A percentile compares a stretch with the other conserved stretches of the same genome.
Evolutionary conservation across 30 jellyfish, hydroid and myxozoan species (phyloP).

Genomic region (Aurelia coerulea): DNA sequence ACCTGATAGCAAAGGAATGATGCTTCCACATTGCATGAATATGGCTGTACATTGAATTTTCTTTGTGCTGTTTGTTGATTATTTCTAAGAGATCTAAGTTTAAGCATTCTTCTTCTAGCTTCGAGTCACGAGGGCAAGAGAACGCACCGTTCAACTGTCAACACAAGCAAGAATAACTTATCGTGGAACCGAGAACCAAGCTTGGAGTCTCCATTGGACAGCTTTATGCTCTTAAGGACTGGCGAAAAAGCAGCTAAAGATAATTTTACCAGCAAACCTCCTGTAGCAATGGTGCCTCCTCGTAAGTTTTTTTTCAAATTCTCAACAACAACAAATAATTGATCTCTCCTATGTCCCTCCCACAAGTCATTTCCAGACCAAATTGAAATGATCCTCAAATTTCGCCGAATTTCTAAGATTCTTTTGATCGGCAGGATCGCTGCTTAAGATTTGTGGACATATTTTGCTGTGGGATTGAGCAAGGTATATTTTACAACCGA

Average conservation of each 20-base stretch:
- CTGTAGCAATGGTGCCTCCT: constrained; percentile 63
- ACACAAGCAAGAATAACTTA: neutral
- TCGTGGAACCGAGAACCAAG: neutral
- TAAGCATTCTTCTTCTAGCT: no score
- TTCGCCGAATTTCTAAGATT: no score
- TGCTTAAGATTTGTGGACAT: no score
- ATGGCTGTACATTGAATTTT: no score
- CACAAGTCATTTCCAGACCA: neutral
- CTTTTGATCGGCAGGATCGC: no score
- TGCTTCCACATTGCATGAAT: no score
- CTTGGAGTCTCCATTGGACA: constrained; percentile 74
- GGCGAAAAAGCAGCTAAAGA: constrained; percentile 44
- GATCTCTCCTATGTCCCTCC: neutral
- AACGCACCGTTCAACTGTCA: neutral
- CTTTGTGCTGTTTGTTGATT: no score
- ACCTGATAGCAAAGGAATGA: no score
- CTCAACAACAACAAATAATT: neutral
- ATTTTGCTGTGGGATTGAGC: no score
- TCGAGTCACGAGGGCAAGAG: neutral
- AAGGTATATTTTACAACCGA: no score
- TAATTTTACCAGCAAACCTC: constrained; percentile 5
- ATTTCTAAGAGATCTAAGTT: no score
- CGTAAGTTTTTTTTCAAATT: constrained; percentile 15
- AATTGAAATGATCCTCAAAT: neutral
- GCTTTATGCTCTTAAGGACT: constrained; percentile 75